phyloP scores from a whole-genome alignment of 2,888 invertebrate species.

The Lydus trimaculatus region DNA sequence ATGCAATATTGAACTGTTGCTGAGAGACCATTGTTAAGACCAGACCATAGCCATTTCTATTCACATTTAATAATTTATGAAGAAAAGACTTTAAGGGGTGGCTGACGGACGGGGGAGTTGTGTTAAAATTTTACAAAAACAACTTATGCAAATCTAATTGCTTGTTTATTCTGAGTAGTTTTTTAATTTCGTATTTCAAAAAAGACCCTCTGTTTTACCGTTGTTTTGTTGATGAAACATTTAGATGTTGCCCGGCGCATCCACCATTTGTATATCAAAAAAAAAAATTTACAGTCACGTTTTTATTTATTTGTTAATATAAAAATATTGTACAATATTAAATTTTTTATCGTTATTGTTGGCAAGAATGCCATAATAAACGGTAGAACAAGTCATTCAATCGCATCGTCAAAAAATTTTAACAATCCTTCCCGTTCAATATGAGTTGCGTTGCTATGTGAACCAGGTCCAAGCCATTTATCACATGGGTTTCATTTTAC shows the following conservation, averaged over 20 bases:
- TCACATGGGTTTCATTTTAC: constrained; percentile 52
- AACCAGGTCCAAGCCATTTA: constrained; percentile 51
- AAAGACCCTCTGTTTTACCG: too few species aligned
- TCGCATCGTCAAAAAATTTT: constrained; percentile 8
- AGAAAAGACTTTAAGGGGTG: not conserved
- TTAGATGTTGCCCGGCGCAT: not conserved
- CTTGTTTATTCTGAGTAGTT: not conserved
- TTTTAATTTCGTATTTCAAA: not conserved
- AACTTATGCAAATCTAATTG: not conserved
- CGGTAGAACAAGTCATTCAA: not conserved
- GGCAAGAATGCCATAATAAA: not conserved
- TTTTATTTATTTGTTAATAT: not conserved
- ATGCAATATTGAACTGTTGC: constrained; percentile 12
- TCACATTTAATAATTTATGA: not conserved
- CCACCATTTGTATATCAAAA: constrained; percentile 2
- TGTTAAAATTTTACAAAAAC: not conserved
- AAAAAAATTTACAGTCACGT: not conserved
- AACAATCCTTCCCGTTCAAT: constrained; percentile 13
- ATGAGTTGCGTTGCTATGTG: constrained; percentile 47
- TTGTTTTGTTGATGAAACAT: constrained; percentile 32
- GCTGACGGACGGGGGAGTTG: not conserved
- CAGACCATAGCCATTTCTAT: not conserved
- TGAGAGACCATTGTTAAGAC: not conserved
- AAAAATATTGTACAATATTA: not conserved
- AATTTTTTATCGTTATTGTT: not conserved